Percentiles rank a stretch among this genome's conserved stretches.
Conservation (phyloP, 2,113 vertebrate genomes). For the Amblyornis subalaris region DNA sequence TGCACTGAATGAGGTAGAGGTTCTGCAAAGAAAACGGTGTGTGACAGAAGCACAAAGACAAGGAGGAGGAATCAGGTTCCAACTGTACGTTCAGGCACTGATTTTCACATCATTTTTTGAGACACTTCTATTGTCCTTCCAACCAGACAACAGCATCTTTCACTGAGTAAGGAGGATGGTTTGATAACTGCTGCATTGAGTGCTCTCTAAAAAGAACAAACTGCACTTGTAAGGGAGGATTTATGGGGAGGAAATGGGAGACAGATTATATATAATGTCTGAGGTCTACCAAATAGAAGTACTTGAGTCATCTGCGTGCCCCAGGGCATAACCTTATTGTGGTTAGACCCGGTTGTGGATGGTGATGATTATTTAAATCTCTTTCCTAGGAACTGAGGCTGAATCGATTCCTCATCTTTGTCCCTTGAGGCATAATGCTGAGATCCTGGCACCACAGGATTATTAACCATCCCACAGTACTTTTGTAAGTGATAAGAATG, state of each 20-base stretch:
- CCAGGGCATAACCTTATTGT: not conserved
- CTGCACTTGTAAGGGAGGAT: not conserved
- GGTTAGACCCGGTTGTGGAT: not conserved
- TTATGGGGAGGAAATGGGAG: not conserved
- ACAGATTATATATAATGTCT: not conserved
- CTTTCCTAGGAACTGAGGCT: not conserved
- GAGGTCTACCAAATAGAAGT: conserved; percentile 1
- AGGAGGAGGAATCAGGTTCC: not conserved
- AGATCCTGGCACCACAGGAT: not conserved
- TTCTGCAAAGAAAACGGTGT: not conserved
- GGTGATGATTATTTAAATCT: not conserved
- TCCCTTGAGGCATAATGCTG: not conserved
- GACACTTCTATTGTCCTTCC: not conserved
- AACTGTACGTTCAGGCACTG: not conserved
- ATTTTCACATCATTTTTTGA: not conserved
- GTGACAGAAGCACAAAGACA: not conserved
- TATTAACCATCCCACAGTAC: not conserved
- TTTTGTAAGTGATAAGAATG: not conserved
- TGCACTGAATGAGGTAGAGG: not conserved
- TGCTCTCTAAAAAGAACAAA: not conserved
- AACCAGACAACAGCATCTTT: not conserved
- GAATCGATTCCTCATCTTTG: not conserved
- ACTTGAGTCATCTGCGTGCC: conserved; percentile 24
- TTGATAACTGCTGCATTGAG: not conserved
- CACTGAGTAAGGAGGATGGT: not conserved